These are phyloP conservation scores for Lapara coniferarum DNA, from an alignment of 2,888 invertebrate genomes.

Conservation along the genomic window DNA sequence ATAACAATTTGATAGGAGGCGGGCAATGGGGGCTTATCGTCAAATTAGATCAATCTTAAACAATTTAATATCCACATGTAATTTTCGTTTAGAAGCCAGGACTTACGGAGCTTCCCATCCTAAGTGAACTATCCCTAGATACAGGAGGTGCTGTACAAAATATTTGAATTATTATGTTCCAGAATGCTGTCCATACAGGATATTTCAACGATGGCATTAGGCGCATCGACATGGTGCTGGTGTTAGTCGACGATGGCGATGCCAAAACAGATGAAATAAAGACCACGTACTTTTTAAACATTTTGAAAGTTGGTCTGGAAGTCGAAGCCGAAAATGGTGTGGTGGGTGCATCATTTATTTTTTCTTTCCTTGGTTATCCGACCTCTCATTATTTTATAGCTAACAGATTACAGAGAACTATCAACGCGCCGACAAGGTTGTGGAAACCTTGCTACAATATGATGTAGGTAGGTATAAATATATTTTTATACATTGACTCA, in stretches of 20 bases:
- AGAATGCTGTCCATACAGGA: slow-evolving; percentile 35
- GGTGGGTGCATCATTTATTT: slow-evolving; percentile 25
- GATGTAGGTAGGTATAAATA: too few species aligned
- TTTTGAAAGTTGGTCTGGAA: slow-evolving; percentile 47
- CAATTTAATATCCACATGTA: too few species aligned
- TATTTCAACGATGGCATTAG: slow-evolving; percentile 43
- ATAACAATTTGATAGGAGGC: too few species aligned
- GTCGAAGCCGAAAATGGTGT: slow-evolving; percentile 38
- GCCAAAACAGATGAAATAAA: slow-evolving; percentile 34
- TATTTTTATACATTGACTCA: too few species aligned
- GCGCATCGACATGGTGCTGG: slow-evolving; percentile 50
- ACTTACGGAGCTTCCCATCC: too few species aligned
- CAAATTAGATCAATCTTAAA: too few species aligned
- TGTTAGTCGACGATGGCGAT: slow-evolving; percentile 37
- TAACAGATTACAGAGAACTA: not conserved
- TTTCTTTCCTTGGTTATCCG: not conserved
- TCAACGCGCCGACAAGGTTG: too few species aligned
- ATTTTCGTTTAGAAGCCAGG: too few species aligned
- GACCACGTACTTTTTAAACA: slow-evolving; percentile 44
- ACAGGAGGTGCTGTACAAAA: too few species aligned
- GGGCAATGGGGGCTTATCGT: too few species aligned
- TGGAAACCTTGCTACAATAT: too few species aligned
- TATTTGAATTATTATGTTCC: not conserved
- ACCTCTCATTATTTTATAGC: slow-evolving; percentile 9
- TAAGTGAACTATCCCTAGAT: too few species aligned